A percentile compares a stretch with the other conserved stretches of the same genome.
phyloP scores from a whole-genome alignment of 2,113 vertebrate genomes.

The Polypterus bichir region DNA sequence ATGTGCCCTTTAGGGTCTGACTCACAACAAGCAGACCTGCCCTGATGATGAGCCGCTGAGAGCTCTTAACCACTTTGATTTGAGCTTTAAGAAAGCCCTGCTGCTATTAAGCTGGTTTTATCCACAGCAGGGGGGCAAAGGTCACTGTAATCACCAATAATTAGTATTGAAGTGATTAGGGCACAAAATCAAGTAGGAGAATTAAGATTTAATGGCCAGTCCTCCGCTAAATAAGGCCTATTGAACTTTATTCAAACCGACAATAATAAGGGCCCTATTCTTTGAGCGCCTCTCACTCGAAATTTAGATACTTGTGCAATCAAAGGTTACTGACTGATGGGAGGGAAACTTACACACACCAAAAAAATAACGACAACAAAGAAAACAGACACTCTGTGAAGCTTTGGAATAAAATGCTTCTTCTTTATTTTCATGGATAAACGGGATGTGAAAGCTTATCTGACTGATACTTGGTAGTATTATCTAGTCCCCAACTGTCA shows the following conservation, averaged over 20 bases:
- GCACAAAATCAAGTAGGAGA: slow-evolving; percentile 1
- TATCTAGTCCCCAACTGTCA: too few species aligned
- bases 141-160: slow-evolving; percentile 7
- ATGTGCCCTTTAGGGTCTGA: background rate
- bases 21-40: background rate
- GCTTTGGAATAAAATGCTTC: too few species aligned
- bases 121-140: background rate
- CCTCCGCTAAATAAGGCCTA: background rate
- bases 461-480: too few species aligned
- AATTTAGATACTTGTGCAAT: background rate
- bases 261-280: background rate
- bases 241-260: slow-evolving; percentile 1
- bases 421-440: too few species aligned
- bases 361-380: too few species aligned
- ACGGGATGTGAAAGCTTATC: too few species aligned
- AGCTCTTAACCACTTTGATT: background rate
- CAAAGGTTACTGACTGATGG: background rate
- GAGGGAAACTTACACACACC: too few species aligned
- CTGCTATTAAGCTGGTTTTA: background rate
- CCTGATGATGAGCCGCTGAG: background rate
- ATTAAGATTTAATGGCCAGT: slow-evolving; percentile 5
- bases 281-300: background rate
- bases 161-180: slow-evolving; percentile 9
- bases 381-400: too few species aligned
- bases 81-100: background rate